These are phyloP conservation scores for Boulengeromyrus knoepffleri DNA, from an alignment of 2,113 vertebrate genomes.

Conservation along the genomic window DNA sequence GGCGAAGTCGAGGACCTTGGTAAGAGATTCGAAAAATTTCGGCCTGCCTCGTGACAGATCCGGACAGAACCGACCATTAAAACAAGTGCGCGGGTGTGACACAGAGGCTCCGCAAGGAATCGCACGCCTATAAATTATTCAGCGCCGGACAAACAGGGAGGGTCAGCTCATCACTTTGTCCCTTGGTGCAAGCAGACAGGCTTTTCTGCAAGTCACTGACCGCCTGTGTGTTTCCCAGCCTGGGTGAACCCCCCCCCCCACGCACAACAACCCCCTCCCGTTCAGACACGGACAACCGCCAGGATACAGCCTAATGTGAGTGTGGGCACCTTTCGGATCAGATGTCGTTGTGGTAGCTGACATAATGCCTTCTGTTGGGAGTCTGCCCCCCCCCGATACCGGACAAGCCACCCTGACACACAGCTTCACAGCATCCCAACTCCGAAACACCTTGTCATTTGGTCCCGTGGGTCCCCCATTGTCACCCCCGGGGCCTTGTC, in stretches of 20 bases:
- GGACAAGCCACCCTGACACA: neutral
- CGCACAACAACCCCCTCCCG: neutral
- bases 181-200: neutral
- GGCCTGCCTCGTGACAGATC: conserved; percentile 17
- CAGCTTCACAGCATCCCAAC: neutral
- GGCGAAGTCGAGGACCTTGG: neutral
- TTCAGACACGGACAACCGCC: neutral
- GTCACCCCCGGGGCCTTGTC: neutral
- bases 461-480: neutral
- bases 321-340: neutral
- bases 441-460: neutral
- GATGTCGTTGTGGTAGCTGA: neutral
- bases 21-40: conserved; percentile 23
- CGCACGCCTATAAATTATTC: conserved; percentile 53
- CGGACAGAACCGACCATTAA: conserved; percentile 32
- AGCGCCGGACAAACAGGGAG: conserved; percentile 45
- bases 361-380: neutral
- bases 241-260: neutral
- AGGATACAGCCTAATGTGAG: neutral
- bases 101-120: conserved; percentile 37
- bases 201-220: conserved; percentile 2
- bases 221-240: neutral
- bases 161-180: conserved; percentile 53
- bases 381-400: neutral
- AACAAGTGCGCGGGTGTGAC: conserved; percentile 40